Evolutionary conservation across 1,140 invertebrate genomes (phyloP).

Genomic region (Drosophila neocordata): DNA sequence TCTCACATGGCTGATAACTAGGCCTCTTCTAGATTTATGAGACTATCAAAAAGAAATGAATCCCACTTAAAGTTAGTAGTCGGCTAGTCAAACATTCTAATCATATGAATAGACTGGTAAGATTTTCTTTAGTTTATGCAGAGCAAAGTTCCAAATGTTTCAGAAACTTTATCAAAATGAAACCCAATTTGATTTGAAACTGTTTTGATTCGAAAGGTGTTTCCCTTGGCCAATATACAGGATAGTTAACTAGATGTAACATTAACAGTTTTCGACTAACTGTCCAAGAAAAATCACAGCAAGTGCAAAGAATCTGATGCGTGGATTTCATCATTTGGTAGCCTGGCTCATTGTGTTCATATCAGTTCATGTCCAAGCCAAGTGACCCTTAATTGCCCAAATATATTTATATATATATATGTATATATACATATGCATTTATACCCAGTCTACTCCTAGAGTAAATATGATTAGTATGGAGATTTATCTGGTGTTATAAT

Average conservation of each 20-base stretch:
- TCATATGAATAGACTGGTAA: not conserved
- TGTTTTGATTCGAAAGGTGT: too few species aligned
- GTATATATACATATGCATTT: not conserved
- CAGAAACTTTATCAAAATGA: too few species aligned
- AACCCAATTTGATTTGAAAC: too few species aligned
- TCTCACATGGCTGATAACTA: not conserved
- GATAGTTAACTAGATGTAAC: too few species aligned
- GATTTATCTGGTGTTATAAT: conserved; percentile 14
- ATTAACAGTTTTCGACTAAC: too few species aligned
- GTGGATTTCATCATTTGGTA: not conserved
- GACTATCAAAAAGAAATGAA: not conserved
- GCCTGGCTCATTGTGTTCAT: too few species aligned
- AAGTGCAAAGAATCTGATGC: too few species aligned
- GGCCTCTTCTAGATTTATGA: not conserved
- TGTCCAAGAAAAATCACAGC: too few species aligned
- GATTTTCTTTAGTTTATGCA: not conserved
- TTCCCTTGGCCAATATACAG: too few species aligned
- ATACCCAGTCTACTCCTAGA: conserved; percentile 12
- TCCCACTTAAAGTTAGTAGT: not conserved
- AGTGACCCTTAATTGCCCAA: conserved; percentile 29
- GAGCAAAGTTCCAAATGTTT: not conserved
- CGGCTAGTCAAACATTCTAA: not conserved
- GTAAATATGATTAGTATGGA: conserved; percentile 24
- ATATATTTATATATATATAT: not conserved
- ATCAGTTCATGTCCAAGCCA: not conserved